Evolutionary conservation across 2,797 vertebrate genomes (phyloP), one percentile per base, ranked within the genome.

Genomic region (Neopelma chrysocephalum): DNA sequence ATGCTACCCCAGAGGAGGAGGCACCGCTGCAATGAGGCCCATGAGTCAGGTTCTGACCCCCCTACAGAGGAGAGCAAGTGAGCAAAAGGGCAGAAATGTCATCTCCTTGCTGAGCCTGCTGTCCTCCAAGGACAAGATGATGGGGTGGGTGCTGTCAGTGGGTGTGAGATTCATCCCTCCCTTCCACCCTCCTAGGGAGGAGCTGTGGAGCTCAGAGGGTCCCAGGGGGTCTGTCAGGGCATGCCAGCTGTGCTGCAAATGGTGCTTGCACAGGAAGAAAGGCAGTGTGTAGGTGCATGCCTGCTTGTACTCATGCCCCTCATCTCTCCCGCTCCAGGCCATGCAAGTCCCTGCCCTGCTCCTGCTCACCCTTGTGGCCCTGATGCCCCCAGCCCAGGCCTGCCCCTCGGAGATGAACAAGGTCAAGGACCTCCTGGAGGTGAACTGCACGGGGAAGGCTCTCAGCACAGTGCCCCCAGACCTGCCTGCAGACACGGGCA

Each of bases 401-500:
- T 97, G 96, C 68, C 20, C n/a, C 0, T 85, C 34, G 0, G 94
- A 97, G 89, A 96, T 96, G 64, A 97, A 91, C 72, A 82, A 84
- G 45, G 8, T 96, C 78, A 97, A 97, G 87, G 93, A 96, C 38
- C 25, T 93, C 6, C 75, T 96, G 60, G 93, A 93, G 69, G 81
- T 99, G 96, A 99, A 99, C 88, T 99, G 99, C 98, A 99, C 99
- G 10, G 98, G 98, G 73, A 98, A 98, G 56, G 98, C 97, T 82
- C 98, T 99, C 81, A 98, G 98, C 0, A 32, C 98, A 2, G 98
- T 99, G 96, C 99, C 99, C 47, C 58, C 43, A 17, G 98, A 98
- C 89, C 98, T 99, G 91, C 99, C 99, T 36, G 97, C 94, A 0
- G 98, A 99, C 97, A 99, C 99, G 1, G 98, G 93, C 6, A 98